Percentiles rank a stretch among this genome's conserved stretches.
Evolutionary conservation across 2,113 vertebrate species (phyloP).

Genomic region (Paraplagusia blochii): DNA sequence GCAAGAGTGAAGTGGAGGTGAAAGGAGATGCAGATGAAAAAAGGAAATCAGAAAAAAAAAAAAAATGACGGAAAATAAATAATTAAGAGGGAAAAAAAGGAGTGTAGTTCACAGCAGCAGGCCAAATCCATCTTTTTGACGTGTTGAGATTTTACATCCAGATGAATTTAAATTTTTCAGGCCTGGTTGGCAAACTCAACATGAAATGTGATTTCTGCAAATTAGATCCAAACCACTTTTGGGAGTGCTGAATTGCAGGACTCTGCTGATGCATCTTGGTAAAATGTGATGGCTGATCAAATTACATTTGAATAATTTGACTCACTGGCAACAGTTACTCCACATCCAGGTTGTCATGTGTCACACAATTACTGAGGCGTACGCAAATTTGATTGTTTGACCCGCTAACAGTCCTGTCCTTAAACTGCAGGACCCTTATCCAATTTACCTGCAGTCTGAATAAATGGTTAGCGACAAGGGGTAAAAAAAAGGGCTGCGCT

Average conservation of each 20-base stretch:
- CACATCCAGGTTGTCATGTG: not conserved
- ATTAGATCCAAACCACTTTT: not conserved
- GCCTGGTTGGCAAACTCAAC: not conserved
- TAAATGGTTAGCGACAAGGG: not conserved
- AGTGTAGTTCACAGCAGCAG: not conserved
- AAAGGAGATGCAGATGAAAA: slow-evolving; percentile 7
- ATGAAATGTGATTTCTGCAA: not conserved
- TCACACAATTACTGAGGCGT: not conserved
- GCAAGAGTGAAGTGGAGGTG: not conserved
- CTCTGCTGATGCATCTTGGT: not conserved
- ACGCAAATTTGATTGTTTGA: not conserved
- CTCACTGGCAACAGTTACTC: not conserved
- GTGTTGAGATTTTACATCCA: not conserved
- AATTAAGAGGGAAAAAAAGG: not conserved
- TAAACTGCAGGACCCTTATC: not conserved
- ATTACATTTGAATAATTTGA: not conserved
- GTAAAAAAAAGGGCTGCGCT: not conserved
- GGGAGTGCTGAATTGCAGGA: not conserved
- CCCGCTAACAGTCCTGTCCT: not conserved
- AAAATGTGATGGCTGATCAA: not conserved
- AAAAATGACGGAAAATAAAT: not conserved
- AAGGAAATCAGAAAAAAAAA: slow-evolving; percentile 21
- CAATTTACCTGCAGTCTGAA: not conserved
- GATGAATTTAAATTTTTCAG: not conserved
- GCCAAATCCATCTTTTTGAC: not conserved